These are phyloP conservation scores for Gasterosteus aculeatus DNA, from an alignment of 2,113 vertebrate genomes.

Conservation along the genomic window DNA sequence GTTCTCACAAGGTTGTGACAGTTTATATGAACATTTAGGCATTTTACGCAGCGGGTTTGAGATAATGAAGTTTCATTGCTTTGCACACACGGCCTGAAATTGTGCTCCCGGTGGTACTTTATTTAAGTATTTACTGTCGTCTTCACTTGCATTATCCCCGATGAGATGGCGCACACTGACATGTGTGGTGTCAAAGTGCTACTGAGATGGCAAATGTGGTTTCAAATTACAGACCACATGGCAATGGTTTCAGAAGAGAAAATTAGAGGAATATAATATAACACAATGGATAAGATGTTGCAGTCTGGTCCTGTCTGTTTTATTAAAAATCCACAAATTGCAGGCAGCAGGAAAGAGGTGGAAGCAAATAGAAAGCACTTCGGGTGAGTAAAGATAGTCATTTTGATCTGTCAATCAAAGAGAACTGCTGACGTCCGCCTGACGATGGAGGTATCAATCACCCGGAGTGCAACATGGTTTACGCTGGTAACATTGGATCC, in stretches of 20 bases:
- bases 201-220: background rate
- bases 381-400: constrained; percentile 73
- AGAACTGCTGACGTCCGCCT: constrained; percentile 60
- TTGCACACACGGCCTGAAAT: constrained; percentile 35
- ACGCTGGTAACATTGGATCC: constrained; percentile 42
- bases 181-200: constrained; percentile 10
- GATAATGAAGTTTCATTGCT: constrained; percentile 39
- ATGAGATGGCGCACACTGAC: constrained; percentile 29
- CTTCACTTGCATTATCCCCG: constrained; percentile 5
- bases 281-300: constrained; percentile 19
- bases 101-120: constrained; percentile 1
- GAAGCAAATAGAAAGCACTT: constrained; percentile 66
- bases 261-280: constrained; percentile 30
- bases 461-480: constrained; percentile 32
- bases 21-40: constrained; percentile 50
- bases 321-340: constrained; percentile 12
- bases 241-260: background rate
- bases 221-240: constrained; percentile 19
- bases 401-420: constrained; percentile 76
- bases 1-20: constrained; percentile 31
- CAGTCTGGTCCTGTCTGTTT: constrained; percentile 27
- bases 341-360: constrained; percentile 51
- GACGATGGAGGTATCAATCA: constrained; percentile 63
- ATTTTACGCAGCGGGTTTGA: constrained; percentile 44
- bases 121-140: constrained; percentile 25